A percentile compares a stretch with the other conserved stretches of the same genome.
Conservation (phyloP, 1,140 invertebrate genomes). For the Brachionus plicatilis region DNA sequence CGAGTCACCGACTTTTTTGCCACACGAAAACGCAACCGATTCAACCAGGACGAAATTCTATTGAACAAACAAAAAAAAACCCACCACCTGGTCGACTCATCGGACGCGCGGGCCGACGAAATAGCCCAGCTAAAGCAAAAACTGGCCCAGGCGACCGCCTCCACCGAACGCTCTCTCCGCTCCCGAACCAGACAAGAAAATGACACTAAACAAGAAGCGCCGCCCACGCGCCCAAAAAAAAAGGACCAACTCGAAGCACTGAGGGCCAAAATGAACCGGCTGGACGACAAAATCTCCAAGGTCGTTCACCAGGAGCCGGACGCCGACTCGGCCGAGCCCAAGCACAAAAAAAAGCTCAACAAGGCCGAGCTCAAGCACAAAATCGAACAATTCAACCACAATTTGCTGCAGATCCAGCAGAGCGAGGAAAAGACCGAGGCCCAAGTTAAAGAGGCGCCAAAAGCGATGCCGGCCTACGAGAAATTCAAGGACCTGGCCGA, state of each 20-base stretch:
- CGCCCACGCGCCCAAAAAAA: neutral
- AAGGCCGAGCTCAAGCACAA: constrained; percentile 25
- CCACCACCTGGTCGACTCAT: neutral
- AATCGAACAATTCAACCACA: constrained; percentile 34
- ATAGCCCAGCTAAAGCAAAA: constrained; percentile 17
- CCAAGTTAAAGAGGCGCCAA: neutral
- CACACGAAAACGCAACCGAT: constrained; percentile 33
- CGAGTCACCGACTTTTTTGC: constrained; percentile 31
- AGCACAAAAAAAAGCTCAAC: constrained; percentile 8
- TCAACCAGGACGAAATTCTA: constrained; percentile 6
- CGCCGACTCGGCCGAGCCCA: neutral
- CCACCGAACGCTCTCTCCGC: neutral
- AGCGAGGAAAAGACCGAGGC: neutral
- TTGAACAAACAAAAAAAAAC: constrained; percentile 34
- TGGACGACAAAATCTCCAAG: constrained; percentile 5
- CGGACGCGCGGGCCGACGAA: neutral
- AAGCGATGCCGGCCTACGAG: constrained; percentile 13
- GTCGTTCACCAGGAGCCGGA: neutral
- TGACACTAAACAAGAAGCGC: neutral
- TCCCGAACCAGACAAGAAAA: neutral
- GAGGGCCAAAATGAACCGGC: constrained; percentile 16
- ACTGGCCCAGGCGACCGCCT: neutral
- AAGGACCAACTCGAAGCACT: constrained; percentile 15
- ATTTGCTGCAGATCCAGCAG: constrained; percentile 14
- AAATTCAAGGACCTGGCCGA: constrained; percentile 27